Percentiles rank a stretch among this genome's conserved stretches.
phyloP scores from a whole-genome alignment of 2,888 invertebrate species.

The Oscheius myriophilus region DNA sequence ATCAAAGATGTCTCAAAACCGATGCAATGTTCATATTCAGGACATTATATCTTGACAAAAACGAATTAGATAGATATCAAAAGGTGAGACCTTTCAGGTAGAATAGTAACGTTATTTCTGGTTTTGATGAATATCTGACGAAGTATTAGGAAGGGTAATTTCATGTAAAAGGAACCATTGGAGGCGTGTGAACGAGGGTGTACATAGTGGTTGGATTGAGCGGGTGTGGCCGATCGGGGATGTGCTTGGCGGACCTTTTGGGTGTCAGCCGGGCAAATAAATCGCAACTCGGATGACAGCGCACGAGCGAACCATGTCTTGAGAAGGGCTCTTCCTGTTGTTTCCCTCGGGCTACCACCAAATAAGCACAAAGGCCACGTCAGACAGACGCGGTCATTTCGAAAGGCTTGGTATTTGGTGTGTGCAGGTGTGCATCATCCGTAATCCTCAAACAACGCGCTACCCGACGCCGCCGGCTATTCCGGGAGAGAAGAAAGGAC shows the following conservation, averaged over 20 bases:
- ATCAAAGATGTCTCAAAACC: too few species aligned
- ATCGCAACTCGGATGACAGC: constrained; percentile 14
- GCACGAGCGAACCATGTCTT: constrained; percentile 8
- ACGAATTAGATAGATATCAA: too few species aligned
- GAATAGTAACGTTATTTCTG: too few species aligned
- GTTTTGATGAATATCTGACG: too few species aligned
- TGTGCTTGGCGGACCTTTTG: not conserved
- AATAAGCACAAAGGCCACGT: not conserved
- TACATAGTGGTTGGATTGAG: too few species aligned
- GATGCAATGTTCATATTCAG: too few species aligned
- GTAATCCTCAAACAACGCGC: constrained; percentile 27
- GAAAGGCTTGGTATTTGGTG: constrained; percentile 25
- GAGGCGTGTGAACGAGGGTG: too few species aligned
- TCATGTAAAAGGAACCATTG: too few species aligned
- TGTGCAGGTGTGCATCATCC: constrained; percentile 27
- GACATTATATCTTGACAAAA: too few species aligned
- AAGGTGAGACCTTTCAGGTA: too few species aligned
- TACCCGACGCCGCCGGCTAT: constrained; percentile 20
- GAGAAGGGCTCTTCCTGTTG: constrained; percentile 1
- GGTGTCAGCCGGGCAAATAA: constrained; percentile 27
- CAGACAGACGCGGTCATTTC: constrained; percentile 16
- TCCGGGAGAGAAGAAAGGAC: constrained; percentile 11
- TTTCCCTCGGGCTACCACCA: not conserved
- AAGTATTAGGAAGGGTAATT: too few species aligned
- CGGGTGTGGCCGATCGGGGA: too few species aligned